A percentile compares a stretch with the other conserved stretches of the same genome.
Conservation (phyloP, 2,888 invertebrate genomes). For the Ferdinandea cuprea region DNA sequence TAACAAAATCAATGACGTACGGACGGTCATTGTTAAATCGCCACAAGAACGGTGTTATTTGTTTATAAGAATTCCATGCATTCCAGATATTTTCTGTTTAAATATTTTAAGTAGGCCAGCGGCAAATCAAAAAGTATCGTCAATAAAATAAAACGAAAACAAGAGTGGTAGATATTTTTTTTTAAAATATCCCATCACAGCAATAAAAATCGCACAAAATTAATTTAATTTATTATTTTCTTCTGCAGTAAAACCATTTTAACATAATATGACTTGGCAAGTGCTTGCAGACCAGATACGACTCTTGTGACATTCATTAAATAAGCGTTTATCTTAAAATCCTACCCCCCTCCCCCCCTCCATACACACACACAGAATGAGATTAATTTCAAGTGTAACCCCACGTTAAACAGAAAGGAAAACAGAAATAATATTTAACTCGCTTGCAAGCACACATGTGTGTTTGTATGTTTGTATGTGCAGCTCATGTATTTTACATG, state of each 20-base stretch:
- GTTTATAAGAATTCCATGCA: too few relatives aligned
- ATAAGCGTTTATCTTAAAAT: constrained; percentile 23
- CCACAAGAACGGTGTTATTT: too few relatives aligned
- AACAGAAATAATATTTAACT: neutral
- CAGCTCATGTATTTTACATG: constrained; percentile 36
- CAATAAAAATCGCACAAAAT: neutral
- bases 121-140: too few relatives aligned
- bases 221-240: neutral
- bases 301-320: constrained; percentile 12
- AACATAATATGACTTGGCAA: constrained; percentile 2
- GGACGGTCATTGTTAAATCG: too few relatives aligned
- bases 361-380: too few relatives aligned
- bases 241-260: neutral
- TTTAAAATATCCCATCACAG: too few relatives aligned
- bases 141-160: too few relatives aligned
- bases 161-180: too few relatives aligned
- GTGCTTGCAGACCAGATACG: neutral
- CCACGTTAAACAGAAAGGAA: neutral
- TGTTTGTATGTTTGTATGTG: neutral
- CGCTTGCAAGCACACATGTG: neutral
- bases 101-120: too few relatives aligned
- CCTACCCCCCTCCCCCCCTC: neutral
- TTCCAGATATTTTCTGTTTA: too few relatives aligned
- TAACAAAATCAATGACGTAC: too few relatives aligned
- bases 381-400: constrained; percentile 19